These are phyloP conservation scores for Sphenodon punctatus DNA, from an alignment of 2,797 vertebrate genomes.

Conservation along the genomic window DNA sequence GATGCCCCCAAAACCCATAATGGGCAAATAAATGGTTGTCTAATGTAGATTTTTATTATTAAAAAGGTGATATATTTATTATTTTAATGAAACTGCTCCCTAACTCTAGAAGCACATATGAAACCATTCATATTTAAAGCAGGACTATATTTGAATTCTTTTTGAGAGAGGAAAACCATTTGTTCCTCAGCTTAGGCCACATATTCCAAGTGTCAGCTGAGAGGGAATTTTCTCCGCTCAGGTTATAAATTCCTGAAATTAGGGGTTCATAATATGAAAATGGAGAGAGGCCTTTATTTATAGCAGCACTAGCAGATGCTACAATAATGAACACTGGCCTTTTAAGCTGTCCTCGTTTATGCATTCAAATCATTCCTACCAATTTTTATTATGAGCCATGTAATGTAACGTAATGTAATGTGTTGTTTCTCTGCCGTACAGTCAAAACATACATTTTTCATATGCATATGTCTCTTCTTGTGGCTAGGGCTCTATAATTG, in stretches of 20 bases:
- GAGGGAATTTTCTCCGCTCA: neutral
- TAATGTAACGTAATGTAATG: slow-evolving; percentile 23
- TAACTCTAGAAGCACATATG: neutral
- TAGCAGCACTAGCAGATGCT: slow-evolving; percentile 17
- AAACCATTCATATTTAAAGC: neutral
- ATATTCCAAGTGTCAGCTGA: slow-evolving; percentile 4
- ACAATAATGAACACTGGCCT: neutral
- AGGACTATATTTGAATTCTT: neutral
- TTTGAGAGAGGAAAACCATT: neutral
- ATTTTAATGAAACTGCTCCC: neutral
- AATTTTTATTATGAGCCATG: slow-evolving; percentile 22
- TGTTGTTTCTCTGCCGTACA: slow-evolving; percentile 20
- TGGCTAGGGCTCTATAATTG: slow-evolving; percentile 12
- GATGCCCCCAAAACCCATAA: neutral
- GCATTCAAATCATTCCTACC: slow-evolving; percentile 27
- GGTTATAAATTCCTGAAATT: slow-evolving; percentile 40
- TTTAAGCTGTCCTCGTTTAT: slow-evolving; percentile 3
- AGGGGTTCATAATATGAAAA: slow-evolving; percentile 8
- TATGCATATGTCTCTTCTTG: neutral
- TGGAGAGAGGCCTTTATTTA: slow-evolving; percentile 43
- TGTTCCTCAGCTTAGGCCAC: neutral
- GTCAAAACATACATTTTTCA: slow-evolving; percentile 15
- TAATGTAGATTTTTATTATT: neutral
- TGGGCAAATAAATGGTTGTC: neutral
- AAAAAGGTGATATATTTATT: neutral